Evolutionary conservation across 35 echinoderm and acorn worm species (phyloP), one percentile per base, ranked within the genome.

Genomic region (Lytechinus variegatus): DNA sequence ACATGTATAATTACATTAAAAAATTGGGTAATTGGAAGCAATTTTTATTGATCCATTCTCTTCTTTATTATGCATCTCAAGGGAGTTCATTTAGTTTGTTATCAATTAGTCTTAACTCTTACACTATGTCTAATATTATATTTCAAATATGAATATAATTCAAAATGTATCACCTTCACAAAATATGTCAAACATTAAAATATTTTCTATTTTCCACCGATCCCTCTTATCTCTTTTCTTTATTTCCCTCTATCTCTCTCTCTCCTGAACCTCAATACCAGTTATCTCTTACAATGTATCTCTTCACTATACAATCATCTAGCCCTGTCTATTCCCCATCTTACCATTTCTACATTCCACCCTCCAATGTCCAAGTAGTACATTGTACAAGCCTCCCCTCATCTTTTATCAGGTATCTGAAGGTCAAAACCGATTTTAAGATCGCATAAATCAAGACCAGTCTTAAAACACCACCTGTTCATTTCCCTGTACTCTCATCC

Each of bases 391-490:
- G 21, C 66, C 66, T n/a, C 66, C n/a, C n/a, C 66, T 7, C 19
- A 24, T 79, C 66, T 24, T 79, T 79, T 79, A 79, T 24, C n/a
- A 79, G 19, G 21, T 79, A 79, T 24, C 66, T 79, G 66, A 79
- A 79, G 66, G 66, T 79, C 66, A 79, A 79, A 24, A n/a, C 21
- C 66, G 24, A 79, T 79, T 24, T 79, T 24, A 79, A 19, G 66
- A 24, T 79, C 19, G 5, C 19, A 24, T 79, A 79, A 79, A 79
- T 79, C 66, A 79, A 79, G 66, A 79, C 66, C 66, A 79, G 66
- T 79, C 66, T 24, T 79, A 79, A 79, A 79, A 79, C 66, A 79
- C 66, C 66, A 79, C 66, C 66, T 79, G 66, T 79, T 79, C 66
- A 14, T 79, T 79, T 79, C 66, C 66, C 66, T 27, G n/a, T 24